Conservation (phyloP, 37 sponge, comb jelly and placozoan species). For the Diacarnus erythraeanus region DNA sequence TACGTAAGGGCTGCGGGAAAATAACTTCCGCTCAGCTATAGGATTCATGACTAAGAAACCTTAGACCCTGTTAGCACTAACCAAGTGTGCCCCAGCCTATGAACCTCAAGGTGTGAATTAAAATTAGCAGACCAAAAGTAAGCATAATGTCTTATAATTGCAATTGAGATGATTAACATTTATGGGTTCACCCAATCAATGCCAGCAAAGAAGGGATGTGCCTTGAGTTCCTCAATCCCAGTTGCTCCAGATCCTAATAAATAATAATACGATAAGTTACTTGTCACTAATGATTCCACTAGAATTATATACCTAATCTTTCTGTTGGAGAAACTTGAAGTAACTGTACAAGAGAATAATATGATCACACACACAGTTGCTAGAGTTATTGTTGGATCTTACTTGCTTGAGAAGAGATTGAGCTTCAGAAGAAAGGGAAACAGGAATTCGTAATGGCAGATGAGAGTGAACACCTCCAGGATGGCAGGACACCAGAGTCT, state of each 20-base stretch:
- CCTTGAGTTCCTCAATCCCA: constrained; percentile 74
- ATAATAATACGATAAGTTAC: neutral
- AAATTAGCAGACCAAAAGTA: too few species aligned
- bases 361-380: neutral
- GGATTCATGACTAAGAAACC: too few species aligned
- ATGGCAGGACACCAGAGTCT: constrained; percentile 69
- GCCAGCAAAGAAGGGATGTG: constrained; percentile 70
- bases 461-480: constrained; percentile 77
- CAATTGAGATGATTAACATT: too few species aligned
- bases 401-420: constrained; percentile 64
- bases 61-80: too few species aligned
- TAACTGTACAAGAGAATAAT: constrained; percentile 34
- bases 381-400: too few species aligned
- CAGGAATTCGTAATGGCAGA: constrained; percentile 59
- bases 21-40: too few species aligned
- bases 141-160: too few species aligned
- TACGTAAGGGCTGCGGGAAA: too few species aligned
- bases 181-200: constrained; percentile 50
- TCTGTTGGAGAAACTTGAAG: constrained; percentile 76
- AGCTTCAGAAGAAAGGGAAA: constrained; percentile 57
- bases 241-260: constrained; percentile 44
- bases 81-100: too few species aligned
- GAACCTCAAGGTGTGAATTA: too few species aligned
- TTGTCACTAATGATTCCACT: neutral
- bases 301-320: constrained; percentile 53